A percentile compares a stretch with the other conserved stretches of the same genome.
phyloP scores from a whole-genome alignment of 2,888 invertebrate species.

The Stenoptilia bipunctidactyla region DNA sequence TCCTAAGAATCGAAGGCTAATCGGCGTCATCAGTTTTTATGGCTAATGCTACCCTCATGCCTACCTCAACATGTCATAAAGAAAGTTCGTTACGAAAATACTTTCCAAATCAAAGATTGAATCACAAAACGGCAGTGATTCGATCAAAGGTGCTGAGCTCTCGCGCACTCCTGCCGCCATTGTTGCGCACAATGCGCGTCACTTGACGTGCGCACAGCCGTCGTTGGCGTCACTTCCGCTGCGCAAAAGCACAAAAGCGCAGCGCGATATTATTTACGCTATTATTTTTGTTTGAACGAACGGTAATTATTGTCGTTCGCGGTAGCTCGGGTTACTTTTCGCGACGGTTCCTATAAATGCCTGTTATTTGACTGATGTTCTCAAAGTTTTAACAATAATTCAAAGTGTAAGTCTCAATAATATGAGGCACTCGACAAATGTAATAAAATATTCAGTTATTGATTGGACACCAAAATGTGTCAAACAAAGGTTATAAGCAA shows the following conservation, averaged over 20 bases:
- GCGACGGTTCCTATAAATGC: slow-evolving; percentile 5
- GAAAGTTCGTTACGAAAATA: no score
- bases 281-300: slow-evolving; percentile 36
- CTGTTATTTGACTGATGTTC: slow-evolving; percentile 11
- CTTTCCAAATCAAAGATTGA: no score
- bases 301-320: slow-evolving; percentile 32
- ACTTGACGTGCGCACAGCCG: no score
- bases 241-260: slow-evolving; percentile 51
- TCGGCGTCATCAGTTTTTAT: no score
- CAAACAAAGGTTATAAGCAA: no score
- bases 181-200: slow-evolving; percentile 33
- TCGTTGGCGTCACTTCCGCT: slow-evolving; percentile 36
- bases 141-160: not conserved
- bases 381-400: slow-evolving; percentile 16
- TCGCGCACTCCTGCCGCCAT: slow-evolving; percentile 17
- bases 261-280: slow-evolving; percentile 42
- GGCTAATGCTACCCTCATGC: no score
- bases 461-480: no score
- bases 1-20: no score
- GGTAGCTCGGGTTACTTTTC: slow-evolving; percentile 36
- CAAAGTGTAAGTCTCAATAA: no score
- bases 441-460: no score
- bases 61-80: no score
- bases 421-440: no score
- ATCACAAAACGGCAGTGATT: not conserved